These are phyloP conservation scores for Dicranocentrus wangi DNA, from an alignment of 2,888 invertebrate genomes.

Conservation along the genomic window DNA sequence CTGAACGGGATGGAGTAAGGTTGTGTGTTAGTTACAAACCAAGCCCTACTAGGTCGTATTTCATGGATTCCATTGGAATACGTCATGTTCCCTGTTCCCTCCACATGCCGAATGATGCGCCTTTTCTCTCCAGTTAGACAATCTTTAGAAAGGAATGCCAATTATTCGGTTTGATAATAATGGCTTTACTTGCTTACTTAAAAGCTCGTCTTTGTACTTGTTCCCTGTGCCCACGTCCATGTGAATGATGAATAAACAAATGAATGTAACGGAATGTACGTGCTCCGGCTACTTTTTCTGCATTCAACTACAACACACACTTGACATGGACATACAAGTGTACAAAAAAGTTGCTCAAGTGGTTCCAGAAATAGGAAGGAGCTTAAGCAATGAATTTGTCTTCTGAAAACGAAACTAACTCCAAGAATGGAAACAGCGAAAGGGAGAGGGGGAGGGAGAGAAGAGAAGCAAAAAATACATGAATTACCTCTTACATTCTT, in stretches of 20 bases:
- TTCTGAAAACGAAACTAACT: constrained; percentile 5
- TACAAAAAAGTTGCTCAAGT: constrained; percentile 45
- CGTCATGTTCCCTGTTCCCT: background rate
- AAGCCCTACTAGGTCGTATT: too few species aligned
- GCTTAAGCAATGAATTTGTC: constrained; percentile 27
- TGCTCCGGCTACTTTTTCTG: constrained; percentile 6
- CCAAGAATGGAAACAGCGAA: constrained; percentile 11
- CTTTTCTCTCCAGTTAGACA: background rate
- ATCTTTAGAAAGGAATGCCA: constrained; percentile 47
- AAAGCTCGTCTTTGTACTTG: constrained; percentile 23
- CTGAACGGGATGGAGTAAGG: too few species aligned
- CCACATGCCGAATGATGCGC: background rate
- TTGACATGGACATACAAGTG: constrained; percentile 55
- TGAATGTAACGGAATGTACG: background rate
- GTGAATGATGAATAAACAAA: background rate
- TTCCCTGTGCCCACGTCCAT: background rate
- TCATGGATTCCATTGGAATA: too few species aligned
- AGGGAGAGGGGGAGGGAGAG: constrained; percentile 9
- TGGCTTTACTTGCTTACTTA: constrained; percentile 39
- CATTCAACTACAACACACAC: constrained; percentile 25
- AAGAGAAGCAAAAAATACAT: background rate
- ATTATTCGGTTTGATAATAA: constrained; percentile 42
- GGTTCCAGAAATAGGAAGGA: constrained; percentile 40
- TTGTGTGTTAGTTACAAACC: too few species aligned
- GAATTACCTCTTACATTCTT: constrained; percentile 2